Evolutionary conservation across 2,888 invertebrate species (phyloP), one percentile per base, ranked within the genome.

Genomic region (Drosophila robusta): DNA sequence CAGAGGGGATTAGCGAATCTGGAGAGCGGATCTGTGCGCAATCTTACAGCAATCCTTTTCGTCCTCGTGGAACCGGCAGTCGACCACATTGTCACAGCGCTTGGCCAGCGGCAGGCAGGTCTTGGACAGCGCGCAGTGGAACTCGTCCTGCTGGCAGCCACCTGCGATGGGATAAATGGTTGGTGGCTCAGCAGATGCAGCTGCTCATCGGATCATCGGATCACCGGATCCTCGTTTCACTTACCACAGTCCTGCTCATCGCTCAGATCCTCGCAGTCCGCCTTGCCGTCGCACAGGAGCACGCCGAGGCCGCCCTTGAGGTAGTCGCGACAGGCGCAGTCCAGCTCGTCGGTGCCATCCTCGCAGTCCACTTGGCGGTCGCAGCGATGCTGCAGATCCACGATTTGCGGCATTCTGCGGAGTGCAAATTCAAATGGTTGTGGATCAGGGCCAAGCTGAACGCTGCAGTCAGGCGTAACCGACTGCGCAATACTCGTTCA

Each of bases 11-110:
- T 18, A 29, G 3, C 29, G 12, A 12, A 24, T 7, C 29, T 5
- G 4, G 6, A 2, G 4, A 1, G 0, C 3, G 2, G 0, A 3
- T 0, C 4, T 3, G 2, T 2, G 12, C 6, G 24, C 81, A n/a
- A n/a, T n/a, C 95, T 94, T 92, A 96, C 96, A 94, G 90, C 97
- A 97, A 90, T 96, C 95, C 52, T 93, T 88, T 93, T 97, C 97
- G 89, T 97, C 97, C 92, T 97, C 97, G 26, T 94, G 94, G 73
- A 94, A 91, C 16, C 93, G 92, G 89, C 97, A 97, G 76, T 97
- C 95, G 1, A 92, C 79, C 45, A 89, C 91, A 29, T 93, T 94
- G 91, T 97, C 94, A 87, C 97, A 97, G 16, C 94, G 93, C 71
- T 94, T 93, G 41, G 92, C 89, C 9, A 91, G 84, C 1, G 94